phyloP scores from a whole-genome alignment of 1,140 invertebrate genomes.

The Ladona fulva region DNA sequence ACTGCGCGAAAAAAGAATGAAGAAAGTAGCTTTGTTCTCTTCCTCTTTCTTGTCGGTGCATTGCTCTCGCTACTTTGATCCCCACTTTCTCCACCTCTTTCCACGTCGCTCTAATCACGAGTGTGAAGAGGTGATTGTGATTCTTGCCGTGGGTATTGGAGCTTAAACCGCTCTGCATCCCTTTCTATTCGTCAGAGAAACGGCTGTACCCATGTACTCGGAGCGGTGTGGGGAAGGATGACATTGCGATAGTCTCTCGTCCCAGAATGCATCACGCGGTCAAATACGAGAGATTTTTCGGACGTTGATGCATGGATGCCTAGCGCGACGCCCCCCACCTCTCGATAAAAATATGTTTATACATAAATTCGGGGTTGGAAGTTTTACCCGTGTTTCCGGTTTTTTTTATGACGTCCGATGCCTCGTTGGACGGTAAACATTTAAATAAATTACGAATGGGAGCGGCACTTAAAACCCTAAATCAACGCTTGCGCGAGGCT shows the following conservation, averaged over 20 bases:
- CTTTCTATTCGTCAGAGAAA: neutral
- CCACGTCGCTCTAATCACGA: neutral
- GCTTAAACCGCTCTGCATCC: neutral
- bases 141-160: neutral
- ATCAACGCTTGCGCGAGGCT: no score
- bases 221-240: neutral
- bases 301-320: neutral
- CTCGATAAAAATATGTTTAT: no score
- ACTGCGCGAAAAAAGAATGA: neutral
- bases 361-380: no score
- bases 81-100: neutral
- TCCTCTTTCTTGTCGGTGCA: neutral
- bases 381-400: neutral
- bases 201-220: no score
- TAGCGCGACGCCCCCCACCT: neutral
- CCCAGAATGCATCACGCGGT: slow-evolving; percentile 1
- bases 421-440: neutral
- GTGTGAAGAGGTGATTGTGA: neutral
- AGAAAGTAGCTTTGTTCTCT: neutral
- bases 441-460: slow-evolving; percentile 8
- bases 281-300: neutral
- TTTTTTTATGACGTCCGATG: neutral
- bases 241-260: neutral
- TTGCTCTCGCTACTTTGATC: neutral
- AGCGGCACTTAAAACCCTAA: neutral